phyloP scores from a whole-genome alignment of 2,797 vertebrate genomes.

The Dryobates pubescens region DNA sequence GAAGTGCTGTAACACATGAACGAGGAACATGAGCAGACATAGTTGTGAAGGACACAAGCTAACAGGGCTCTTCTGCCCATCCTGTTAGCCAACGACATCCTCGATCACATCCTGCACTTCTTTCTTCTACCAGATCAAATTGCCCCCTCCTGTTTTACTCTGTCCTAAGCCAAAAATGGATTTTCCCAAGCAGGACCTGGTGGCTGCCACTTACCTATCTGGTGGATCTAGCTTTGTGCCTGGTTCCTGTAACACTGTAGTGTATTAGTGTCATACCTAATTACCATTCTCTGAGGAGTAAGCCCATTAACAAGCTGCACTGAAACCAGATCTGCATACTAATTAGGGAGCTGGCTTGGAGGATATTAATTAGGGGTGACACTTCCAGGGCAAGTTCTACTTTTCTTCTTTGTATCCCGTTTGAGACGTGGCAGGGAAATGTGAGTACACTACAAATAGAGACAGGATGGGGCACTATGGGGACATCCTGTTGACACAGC shows the following conservation, averaged over 20 bases:
- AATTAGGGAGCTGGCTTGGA: slow-evolving; percentile 77
- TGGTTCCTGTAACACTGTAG: slow-evolving; percentile 40
- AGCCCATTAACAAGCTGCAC: slow-evolving; percentile 77
- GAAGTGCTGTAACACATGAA: too few relatives aligned
- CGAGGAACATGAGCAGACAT: too few relatives aligned
- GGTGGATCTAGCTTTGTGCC: slow-evolving; percentile 3
- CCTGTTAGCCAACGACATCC: not conserved
- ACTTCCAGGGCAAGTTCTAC: slow-evolving; percentile 78
- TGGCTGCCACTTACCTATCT: slow-evolving; percentile 12
- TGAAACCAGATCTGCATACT: slow-evolving; percentile 75
- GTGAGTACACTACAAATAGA: slow-evolving; percentile 63
- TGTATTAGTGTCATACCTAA: slow-evolving; percentile 68
- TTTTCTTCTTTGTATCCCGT: slow-evolving; percentile 69
- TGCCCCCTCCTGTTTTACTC: not conserved
- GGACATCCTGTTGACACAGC: not conserved
- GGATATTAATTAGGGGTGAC: slow-evolving; percentile 84
- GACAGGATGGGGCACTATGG: not conserved
- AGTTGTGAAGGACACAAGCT: too few relatives aligned
- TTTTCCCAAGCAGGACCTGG: not conserved
- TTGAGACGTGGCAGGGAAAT: slow-evolving; percentile 46
- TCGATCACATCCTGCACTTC: not conserved
- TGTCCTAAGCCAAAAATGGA: not conserved
- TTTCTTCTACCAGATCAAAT: not conserved
- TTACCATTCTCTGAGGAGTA: slow-evolving; percentile 65
- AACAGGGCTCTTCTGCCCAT: not conserved